phyloP scores from a whole-genome alignment of 2,797 vertebrate species.

The Gymnodraco acuticeps region DNA sequence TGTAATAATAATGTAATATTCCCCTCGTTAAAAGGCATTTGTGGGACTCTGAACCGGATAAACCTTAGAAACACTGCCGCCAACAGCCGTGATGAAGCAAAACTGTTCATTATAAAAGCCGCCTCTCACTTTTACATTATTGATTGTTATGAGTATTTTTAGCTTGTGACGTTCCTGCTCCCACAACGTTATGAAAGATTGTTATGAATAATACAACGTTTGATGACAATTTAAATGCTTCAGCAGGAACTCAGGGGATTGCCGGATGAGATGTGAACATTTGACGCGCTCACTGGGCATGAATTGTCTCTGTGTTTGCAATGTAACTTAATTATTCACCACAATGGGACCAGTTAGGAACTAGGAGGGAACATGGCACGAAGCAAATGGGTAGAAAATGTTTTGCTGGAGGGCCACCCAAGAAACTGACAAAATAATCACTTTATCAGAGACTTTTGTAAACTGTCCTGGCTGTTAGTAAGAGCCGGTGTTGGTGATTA shows the following conservation, averaged over 20 bases:
- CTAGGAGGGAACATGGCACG: conserved; percentile 26
- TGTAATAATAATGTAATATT: too few species aligned
- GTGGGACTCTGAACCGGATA: conserved; percentile 3
- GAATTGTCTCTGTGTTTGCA: conserved; percentile 40
- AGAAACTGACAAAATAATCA: conserved; percentile 59
- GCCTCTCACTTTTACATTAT: conserved; percentile 71
- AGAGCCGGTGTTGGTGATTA: conserved; percentile 47
- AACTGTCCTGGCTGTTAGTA: conserved; percentile 12
- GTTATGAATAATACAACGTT: conserved; percentile 64
- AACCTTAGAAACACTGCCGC: not conserved
- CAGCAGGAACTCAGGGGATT: conserved; percentile 7
- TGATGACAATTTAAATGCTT: conserved; percentile 6
- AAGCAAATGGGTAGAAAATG: conserved; percentile 41
- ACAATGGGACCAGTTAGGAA: conserved; percentile 41
- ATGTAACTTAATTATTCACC: conserved; percentile 65
- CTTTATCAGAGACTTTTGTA: conserved; percentile 52
- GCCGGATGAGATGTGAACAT: conserved; percentile 35
- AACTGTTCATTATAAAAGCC: conserved; percentile 50
- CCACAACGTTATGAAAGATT: conserved; percentile 65
- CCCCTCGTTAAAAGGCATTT: not conserved
- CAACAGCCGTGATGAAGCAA: conserved; percentile 46
- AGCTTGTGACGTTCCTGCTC: conserved; percentile 47
- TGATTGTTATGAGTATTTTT: conserved; percentile 76
- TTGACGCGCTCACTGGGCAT: conserved; percentile 38
- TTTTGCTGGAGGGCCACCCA: conserved; percentile 55